Evolutionary conservation across 2,113 vertebrate species (phyloP).

Genomic region (Ginglymostoma cirratum): DNA sequence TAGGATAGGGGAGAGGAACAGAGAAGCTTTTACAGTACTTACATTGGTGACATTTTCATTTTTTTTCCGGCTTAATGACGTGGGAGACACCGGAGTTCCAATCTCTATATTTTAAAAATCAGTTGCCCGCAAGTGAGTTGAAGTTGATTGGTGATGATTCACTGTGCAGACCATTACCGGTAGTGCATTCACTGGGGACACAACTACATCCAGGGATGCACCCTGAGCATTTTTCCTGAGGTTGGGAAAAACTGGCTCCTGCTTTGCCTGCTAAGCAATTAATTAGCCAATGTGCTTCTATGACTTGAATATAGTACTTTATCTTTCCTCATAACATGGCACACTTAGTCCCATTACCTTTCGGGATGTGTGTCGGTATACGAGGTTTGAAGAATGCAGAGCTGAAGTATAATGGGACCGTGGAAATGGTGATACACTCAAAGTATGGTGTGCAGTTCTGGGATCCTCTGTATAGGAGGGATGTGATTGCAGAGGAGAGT

Average conservation of each 20-base stretch:
- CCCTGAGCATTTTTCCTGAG: too few relatives aligned
- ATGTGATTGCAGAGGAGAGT: too few relatives aligned
- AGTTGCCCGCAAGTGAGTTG: not conserved
- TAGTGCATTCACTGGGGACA: too few relatives aligned
- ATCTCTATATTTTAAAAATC: not conserved
- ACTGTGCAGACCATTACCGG: too few relatives aligned
- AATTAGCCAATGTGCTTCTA: too few relatives aligned
- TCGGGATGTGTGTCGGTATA: not conserved
- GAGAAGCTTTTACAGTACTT: too few relatives aligned
- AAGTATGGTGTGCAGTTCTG: not conserved
- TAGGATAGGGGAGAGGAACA: too few relatives aligned
- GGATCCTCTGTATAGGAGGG: too few relatives aligned
- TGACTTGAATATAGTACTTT: too few relatives aligned
- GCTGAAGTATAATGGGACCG: not conserved
- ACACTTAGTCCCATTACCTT: not conserved
- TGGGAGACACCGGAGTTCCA: not conserved
- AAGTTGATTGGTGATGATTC: not conserved
- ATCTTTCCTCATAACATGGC: not conserved
- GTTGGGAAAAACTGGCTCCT: too few relatives aligned
- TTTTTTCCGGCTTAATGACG: not conserved
- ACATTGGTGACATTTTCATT: not conserved
- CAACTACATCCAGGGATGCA: too few relatives aligned
- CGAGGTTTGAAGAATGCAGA: not conserved
- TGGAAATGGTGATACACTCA: not conserved
- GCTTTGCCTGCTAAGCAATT: too few relatives aligned